Evolutionary conservation across 2,797 vertebrate genomes (phyloP).

Genomic region (Sebastes cheni): DNA sequence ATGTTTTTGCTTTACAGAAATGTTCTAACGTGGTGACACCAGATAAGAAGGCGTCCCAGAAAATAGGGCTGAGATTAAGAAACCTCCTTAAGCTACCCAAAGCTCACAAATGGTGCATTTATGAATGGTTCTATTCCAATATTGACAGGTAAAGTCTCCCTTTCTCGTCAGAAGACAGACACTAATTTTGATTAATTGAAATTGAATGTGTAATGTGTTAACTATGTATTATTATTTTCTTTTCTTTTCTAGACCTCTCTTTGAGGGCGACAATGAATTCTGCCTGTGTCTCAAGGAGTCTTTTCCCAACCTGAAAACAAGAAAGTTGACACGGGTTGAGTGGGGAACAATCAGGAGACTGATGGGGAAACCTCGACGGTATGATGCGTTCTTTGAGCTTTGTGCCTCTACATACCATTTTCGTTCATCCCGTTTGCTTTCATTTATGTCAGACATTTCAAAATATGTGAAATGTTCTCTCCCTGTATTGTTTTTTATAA

Average conservation of each 20-base stretch:
- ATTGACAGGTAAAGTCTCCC: constrained; percentile 90
- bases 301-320: constrained; percentile 96
- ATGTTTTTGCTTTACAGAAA: constrained; percentile 84
- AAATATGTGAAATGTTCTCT: background rate
- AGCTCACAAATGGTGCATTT: constrained; percentile 99
- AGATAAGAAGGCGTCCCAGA: constrained; percentile 96
- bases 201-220: background rate
- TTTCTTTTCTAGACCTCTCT: constrained; percentile 88
- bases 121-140: constrained; percentile 99
- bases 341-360: constrained; percentile 97
- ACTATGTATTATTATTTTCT: background rate
- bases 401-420: background rate
- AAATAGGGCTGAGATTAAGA: constrained; percentile 96
- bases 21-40: constrained; percentile 91
- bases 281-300: constrained; percentile 98
- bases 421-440: background rate
- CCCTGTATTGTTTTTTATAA: background rate
- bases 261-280: constrained; percentile 99
- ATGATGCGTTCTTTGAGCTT: constrained; percentile 32
- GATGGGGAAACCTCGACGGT: constrained; percentile 99
- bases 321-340: constrained; percentile 96
- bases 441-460: background rate
- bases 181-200: background rate
- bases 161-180: background rate
- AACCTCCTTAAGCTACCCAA: constrained; percentile 98